Evolutionary conservation across 2,797 vertebrate genomes (phyloP).

Genomic region (Lagodon rhomboides): DNA sequence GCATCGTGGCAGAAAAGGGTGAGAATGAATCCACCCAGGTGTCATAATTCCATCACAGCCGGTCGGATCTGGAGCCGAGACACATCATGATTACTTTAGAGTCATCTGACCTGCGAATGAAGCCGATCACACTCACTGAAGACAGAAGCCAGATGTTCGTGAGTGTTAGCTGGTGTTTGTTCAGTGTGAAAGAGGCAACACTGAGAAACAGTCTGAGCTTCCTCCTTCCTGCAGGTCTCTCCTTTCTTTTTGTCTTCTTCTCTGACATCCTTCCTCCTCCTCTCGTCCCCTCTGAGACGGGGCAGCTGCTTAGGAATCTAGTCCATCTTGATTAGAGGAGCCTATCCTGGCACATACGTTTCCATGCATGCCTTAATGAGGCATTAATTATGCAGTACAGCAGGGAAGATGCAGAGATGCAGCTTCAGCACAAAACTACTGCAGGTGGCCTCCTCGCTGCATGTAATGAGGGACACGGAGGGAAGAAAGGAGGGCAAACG

Average conservation of each 20-base stretch:
- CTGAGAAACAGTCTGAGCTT: slow-evolving; percentile 25
- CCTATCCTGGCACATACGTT: slow-evolving; percentile 75
- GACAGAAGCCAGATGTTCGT: too few relatives aligned
- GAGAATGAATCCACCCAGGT: too few relatives aligned
- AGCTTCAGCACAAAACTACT: slow-evolving; percentile 73
- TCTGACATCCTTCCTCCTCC: slow-evolving; percentile 27
- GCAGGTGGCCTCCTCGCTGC: slow-evolving; percentile 67
- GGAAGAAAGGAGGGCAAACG: slow-evolving; percentile 26
- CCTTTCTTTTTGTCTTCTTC: slow-evolving; percentile 26
- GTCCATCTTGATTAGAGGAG: slow-evolving; percentile 78
- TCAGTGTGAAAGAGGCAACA: neutral
- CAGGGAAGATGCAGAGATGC: slow-evolving; percentile 67
- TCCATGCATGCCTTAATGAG: slow-evolving; percentile 81
- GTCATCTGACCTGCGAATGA: too few relatives aligned
- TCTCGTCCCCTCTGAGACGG: slow-evolving; percentile 54
- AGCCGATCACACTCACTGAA: too few relatives aligned
- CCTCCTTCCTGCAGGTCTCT: slow-evolving; percentile 25
- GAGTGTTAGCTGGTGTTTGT: too few relatives aligned
- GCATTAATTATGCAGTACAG: slow-evolving; percentile 83
- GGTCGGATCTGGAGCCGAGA: too few relatives aligned
- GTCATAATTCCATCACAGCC: too few relatives aligned
- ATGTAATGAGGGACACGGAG: slow-evolving; percentile 32
- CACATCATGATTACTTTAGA: too few relatives aligned
- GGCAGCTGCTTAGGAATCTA: slow-evolving; percentile 77
- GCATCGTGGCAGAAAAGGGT: too few relatives aligned